Percentiles rank a stretch among this genome's conserved stretches.
phyloP scores from a whole-genome alignment of 2,888 invertebrate genomes.

The Ennomos quercinarius region DNA sequence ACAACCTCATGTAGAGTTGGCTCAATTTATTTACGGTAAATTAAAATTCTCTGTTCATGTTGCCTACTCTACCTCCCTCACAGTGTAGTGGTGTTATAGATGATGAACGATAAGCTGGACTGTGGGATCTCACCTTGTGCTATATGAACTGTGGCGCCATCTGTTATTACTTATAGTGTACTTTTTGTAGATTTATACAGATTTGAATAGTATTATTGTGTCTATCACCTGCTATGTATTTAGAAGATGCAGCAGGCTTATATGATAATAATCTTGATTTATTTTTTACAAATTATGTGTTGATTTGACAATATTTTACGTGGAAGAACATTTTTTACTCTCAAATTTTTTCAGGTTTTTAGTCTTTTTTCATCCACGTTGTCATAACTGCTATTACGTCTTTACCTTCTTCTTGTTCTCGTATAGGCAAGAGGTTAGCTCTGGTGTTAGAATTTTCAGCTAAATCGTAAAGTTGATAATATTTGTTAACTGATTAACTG shows the following conservation, averaged over 20 bases:
- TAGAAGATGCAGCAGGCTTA: neutral
- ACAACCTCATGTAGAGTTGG: too few relatives aligned
- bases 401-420: too few relatives aligned
- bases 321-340: too few relatives aligned
- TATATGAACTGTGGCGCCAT: slow-evolving; percentile 74
- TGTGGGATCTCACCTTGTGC: slow-evolving; percentile 70
- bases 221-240: slow-evolving; percentile 37
- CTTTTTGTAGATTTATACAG: slow-evolving; percentile 36
- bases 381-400: too few relatives aligned
- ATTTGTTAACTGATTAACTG: neutral
- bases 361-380: too few relatives aligned
- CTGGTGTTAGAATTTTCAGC: too few relatives aligned
- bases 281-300: too few relatives aligned
- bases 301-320: too few relatives aligned
- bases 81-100: slow-evolving; percentile 67
- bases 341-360: too few relatives aligned
- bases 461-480: too few relatives aligned
- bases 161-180: slow-evolving; percentile 49
- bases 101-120: slow-evolving; percentile 69
- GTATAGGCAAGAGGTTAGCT: too few relatives aligned
- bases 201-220: slow-evolving; percentile 36
- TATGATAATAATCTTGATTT: too few relatives aligned
- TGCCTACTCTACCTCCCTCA: slow-evolving; percentile 47
- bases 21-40: neutral
- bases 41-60: slow-evolving; percentile 34